Conservation (phyloP, 2,797 vertebrate species). For the Pelodytes ibericus region DNA sequence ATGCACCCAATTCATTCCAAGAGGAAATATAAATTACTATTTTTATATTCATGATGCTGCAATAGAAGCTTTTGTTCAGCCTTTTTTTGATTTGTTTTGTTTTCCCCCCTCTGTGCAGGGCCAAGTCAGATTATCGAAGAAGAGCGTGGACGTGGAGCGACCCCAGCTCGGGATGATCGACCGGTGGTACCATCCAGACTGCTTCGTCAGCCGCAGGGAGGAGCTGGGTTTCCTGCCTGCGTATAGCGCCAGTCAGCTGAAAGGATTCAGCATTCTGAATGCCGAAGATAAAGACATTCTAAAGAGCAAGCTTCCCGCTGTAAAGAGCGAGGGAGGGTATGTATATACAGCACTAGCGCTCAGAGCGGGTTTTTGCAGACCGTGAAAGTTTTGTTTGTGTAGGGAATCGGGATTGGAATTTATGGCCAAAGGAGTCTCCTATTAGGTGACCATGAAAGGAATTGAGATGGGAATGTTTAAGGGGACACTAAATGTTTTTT, state of each 20-base stretch:
- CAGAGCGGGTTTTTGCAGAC: too few species aligned
- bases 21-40: too few species aligned
- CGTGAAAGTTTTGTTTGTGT: too few species aligned
- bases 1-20: too few species aligned
- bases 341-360: slow-evolving; percentile 52
- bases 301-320: slow-evolving; percentile 85
- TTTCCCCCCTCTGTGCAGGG: slow-evolving; percentile 68
- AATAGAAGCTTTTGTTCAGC: too few species aligned
- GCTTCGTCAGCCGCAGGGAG: slow-evolving; percentile 85
- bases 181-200: slow-evolving; percentile 94
- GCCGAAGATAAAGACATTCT: slow-evolving; percentile 89
- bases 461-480: too few species aligned
- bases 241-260: slow-evolving; percentile 83
- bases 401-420: too few species aligned
- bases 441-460: too few species aligned
- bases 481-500: too few species aligned
- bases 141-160: slow-evolving; percentile 90
- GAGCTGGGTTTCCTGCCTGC: slow-evolving; percentile 85
- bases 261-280: slow-evolving; percentile 82
- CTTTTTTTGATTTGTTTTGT: not conserved
- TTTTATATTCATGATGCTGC: too few species aligned
- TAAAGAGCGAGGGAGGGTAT: slow-evolving; percentile 94
- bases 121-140: slow-evolving; percentile 93
- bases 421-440: too few species aligned
- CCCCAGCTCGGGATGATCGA: slow-evolving; percentile 96